These are phyloP conservation scores for Poeciliopsis occidentalis DNA, from an alignment of 2,113 vertebrate genomes.

Conservation along the genomic window DNA sequence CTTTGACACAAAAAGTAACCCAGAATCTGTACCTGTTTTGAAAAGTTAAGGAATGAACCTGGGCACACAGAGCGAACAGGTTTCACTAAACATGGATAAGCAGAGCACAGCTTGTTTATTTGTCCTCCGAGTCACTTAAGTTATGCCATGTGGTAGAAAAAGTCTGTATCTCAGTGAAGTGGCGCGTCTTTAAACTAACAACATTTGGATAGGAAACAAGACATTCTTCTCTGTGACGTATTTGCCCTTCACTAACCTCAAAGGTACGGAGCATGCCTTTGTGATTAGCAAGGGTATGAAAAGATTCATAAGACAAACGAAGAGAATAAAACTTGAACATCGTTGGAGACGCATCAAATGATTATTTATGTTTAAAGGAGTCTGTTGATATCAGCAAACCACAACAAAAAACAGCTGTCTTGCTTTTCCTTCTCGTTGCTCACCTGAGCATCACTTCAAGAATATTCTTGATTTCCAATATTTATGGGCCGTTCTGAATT, in stretches of 20 bases:
- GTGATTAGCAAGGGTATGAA: neutral
- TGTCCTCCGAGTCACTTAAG: constrained; percentile 25
- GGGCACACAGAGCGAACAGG: neutral
- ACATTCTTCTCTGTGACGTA: neutral
- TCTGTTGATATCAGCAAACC: neutral
- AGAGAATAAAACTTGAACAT: neutral
- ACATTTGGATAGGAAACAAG: constrained; percentile 43
- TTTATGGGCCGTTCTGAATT: neutral
- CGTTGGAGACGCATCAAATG: neutral
- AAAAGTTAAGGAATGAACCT: neutral
- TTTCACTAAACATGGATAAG: neutral
- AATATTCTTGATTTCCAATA: neutral
- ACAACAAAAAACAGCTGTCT: neutral
- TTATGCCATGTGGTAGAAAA: constrained; percentile 23
- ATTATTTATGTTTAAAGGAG: neutral
- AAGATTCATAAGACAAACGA: neutral
- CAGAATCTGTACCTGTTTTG: constrained; percentile 1
- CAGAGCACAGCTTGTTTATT: constrained; percentile 33
- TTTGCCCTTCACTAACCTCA: neutral
- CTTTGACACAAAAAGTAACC: constrained; percentile 14
- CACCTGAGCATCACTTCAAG: too few relatives aligned
- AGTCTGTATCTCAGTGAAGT: neutral
- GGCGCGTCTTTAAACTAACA: constrained; percentile 27
- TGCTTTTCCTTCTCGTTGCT: neutral
- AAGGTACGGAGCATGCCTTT: neutral